Percentiles rank a stretch among this genome's conserved stretches.
Evolutionary conservation across 1,140 invertebrate genomes (phyloP).

Genomic region (Sesamia nonagrioides): DNA sequence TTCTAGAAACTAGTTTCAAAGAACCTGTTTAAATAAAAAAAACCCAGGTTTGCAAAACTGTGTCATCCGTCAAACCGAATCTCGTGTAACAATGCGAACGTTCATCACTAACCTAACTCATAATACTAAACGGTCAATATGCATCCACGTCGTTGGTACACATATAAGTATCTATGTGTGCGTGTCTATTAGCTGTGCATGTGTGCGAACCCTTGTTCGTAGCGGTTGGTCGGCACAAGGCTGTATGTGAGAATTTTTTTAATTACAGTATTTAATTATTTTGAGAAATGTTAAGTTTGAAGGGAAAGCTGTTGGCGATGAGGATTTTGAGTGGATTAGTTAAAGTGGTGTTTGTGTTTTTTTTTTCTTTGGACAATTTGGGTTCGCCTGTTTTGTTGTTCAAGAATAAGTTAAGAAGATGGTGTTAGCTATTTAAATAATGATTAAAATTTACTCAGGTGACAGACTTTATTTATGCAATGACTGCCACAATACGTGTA

Average conservation of each 20-base stretch:
- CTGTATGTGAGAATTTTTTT: constrained; percentile 58
- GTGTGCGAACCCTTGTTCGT: constrained; percentile 63
- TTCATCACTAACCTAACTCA: constrained; percentile 60
- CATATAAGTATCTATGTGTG: constrained; percentile 55
- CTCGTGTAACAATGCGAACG: constrained; percentile 64
- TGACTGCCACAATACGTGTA: not conserved
- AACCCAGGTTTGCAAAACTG: not conserved
- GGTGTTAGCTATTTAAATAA: no score
- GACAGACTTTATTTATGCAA: not conserved
- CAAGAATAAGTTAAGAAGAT: no score
- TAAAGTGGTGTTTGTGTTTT: not conserved
- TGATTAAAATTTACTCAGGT: not conserved
- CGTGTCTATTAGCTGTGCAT: constrained; percentile 55
- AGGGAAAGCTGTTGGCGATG: not conserved
- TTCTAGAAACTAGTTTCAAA: no score
- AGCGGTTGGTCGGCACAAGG: constrained; percentile 55
- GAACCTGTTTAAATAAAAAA: no score
- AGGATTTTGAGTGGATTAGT: not conserved
- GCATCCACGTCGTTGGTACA: constrained; percentile 60
- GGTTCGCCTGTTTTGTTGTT: no score
- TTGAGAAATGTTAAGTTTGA: not conserved
- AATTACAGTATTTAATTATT: constrained; percentile 36
- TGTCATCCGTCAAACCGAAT: constrained; percentile 16
- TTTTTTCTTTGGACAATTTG: not conserved
- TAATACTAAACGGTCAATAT: constrained; percentile 83